Percentiles rank a stretch among this genome's conserved stretches.
Conservation (phyloP, 1,140 invertebrate genomes). For the Brachionus koreanus region DNA sequence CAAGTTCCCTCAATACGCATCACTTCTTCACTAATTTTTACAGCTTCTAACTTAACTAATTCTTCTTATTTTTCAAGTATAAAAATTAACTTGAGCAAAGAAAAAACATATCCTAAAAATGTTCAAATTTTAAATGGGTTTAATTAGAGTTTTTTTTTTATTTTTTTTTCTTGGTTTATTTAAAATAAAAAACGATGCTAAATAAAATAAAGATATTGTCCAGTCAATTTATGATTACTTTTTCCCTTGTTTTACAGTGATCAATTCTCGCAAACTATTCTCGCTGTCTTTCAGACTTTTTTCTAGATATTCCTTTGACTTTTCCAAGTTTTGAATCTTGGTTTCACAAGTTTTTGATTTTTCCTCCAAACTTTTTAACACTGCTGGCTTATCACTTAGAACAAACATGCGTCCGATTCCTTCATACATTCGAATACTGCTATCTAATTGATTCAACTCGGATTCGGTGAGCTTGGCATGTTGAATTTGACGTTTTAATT, state of each 20-base stretch:
- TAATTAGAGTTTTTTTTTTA: background rate
- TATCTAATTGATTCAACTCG: background rate
- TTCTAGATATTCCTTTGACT: constrained; percentile 25
- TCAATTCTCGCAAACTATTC: constrained; percentile 29
- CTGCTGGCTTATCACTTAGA: constrained; percentile 19
- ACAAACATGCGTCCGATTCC: constrained; percentile 44
- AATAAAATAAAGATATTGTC: background rate
- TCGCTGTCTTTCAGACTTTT: constrained; percentile 42
- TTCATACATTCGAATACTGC: constrained; percentile 31
- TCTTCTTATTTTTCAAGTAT: constrained; percentile 4
- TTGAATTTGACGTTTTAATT: constrained; percentile 43
- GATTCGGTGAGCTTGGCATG: constrained; percentile 39
- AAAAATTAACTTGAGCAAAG: background rate
- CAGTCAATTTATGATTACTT: background rate
- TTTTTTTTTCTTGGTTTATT: background rate
- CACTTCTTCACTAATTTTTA: background rate
- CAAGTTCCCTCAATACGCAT: background rate
- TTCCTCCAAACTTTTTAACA: constrained; percentile 9
- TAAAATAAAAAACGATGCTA: constrained; percentile 11
- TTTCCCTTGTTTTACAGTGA: constrained; percentile 25
- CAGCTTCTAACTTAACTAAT: background rate
- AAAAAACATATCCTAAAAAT: background rate
- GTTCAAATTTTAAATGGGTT: constrained; percentile 6
- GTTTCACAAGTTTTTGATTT: constrained; percentile 12
- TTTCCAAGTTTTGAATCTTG: constrained; percentile 11